phyloP scores from a whole-genome alignment of 2,797 vertebrate species.

The Holocentrus rufus region DNA sequence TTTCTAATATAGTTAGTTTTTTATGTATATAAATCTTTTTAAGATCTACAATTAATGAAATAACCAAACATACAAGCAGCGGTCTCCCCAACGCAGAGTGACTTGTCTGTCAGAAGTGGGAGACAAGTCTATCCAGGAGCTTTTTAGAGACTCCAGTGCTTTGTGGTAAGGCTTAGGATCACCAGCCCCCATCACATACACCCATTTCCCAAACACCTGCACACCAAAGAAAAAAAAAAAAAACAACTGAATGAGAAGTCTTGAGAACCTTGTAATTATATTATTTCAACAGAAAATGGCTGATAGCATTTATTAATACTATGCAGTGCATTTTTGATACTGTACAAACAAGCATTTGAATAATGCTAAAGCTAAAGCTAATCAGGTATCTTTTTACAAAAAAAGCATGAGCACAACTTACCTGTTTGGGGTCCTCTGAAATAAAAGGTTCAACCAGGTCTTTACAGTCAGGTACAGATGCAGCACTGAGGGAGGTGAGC shows the following conservation, averaged over 20 bases:
- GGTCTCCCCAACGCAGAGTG: conserved; percentile 75
- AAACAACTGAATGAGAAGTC: neutral
- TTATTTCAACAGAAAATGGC: neutral
- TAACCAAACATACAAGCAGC: conserved; percentile 72
- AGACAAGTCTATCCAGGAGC: conserved; percentile 76
- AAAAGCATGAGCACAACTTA: conserved; percentile 32
- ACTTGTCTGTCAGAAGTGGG: conserved; percentile 63
- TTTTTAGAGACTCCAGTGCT: conserved; percentile 74
- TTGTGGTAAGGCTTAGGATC: conserved; percentile 74
- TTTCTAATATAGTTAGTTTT: no score
- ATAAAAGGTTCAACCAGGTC: conserved; percentile 71
- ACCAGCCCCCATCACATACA: conserved; percentile 77
- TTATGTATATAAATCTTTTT: neutral
- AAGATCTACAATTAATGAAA: neutral
- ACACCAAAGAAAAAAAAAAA: neutral
- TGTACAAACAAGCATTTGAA: no score
- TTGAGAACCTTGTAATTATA: neutral
- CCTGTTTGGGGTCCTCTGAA: conserved; percentile 69
- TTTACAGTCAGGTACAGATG: conserved; percentile 70
- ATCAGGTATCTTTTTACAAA: neutral
- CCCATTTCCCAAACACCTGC: conserved; percentile 78
- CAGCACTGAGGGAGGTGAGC: conserved; percentile 56
- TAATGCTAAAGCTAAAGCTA: no score
- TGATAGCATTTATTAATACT: neutral
- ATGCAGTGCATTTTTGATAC: neutral